Evolutionary conservation across 64 coral and sea anemone species (phyloP).

Genomic region (Astreopora myriophthalma): DNA sequence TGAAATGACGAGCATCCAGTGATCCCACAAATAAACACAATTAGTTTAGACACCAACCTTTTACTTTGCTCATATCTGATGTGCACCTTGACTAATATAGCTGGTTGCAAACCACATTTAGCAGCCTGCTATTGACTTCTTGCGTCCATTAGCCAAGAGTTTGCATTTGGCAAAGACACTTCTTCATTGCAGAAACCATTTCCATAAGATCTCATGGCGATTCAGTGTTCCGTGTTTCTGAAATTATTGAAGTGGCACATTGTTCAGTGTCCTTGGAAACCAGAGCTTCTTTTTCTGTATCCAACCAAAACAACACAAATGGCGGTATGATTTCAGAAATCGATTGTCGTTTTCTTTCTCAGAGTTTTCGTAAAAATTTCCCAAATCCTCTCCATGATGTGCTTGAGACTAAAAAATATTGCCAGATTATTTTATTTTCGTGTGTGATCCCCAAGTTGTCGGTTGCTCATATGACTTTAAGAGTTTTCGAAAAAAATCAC

Average conservation of each 20-base stretch:
- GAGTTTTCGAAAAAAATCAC: no score
- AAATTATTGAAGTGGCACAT: neutral
- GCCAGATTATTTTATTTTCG: no score
- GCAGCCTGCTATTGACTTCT: neutral
- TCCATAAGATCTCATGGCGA: neutral
- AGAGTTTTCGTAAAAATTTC: no score
- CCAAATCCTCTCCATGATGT: no score
- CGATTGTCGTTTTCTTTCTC: no score
- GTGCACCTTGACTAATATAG: neutral
- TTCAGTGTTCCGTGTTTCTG: neutral
- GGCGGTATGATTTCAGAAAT: no score
- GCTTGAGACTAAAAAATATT: no score
- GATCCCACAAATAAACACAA: neutral
- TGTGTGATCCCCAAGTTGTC: no score
- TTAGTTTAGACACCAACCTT: neutral
- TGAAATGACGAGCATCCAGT: neutral
- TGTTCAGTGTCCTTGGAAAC: no score
- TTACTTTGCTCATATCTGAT: constrained; percentile 21
- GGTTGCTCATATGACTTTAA: no score
- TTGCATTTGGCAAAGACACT: neutral
- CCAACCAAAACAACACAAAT: no score
- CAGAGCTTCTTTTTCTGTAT: no score
- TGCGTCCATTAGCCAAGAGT: neutral
- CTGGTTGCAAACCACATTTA: neutral
- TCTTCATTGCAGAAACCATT: neutral